Evolutionary conservation across 35 echinoderm and acorn worm genomes (phyloP).

Genomic region (Apostichopus parvimensis): DNA sequence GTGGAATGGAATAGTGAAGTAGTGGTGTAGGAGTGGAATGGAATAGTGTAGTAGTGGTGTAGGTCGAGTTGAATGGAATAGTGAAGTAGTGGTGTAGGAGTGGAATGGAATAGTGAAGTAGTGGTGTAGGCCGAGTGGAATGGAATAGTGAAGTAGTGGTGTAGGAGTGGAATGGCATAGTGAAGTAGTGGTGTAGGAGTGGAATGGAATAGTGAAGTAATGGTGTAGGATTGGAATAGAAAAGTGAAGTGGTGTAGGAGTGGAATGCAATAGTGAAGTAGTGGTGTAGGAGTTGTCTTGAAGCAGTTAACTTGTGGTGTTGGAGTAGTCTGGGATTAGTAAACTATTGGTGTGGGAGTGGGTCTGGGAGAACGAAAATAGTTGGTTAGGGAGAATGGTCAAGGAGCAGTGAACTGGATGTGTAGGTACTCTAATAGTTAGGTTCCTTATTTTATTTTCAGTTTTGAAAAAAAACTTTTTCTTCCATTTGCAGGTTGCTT

Average conservation of each 20-base stretch:
- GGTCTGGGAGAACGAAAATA: not conserved
- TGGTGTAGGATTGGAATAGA: not conserved
- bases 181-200: too few species aligned
- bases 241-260: not conserved
- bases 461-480: not conserved
- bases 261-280: too few species aligned
- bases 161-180: too few species aligned
- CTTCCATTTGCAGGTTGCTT: conserved; percentile 71
- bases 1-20: not conserved
- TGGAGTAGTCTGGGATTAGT: not conserved
- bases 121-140: too few species aligned
- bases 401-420: not conserved
- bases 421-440: too few species aligned
- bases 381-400: not conserved
- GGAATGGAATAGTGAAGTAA: not conserved
- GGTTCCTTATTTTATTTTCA: too few species aligned
- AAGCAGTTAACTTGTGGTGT: not conserved
- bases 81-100: not conserved
- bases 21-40: not conserved
- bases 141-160: too few species aligned
- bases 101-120: not conserved
- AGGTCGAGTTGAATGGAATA: not conserved
- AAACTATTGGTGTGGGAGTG: not conserved
- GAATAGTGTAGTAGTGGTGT: too few species aligned
- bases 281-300: too few species aligned